Evolutionary conservation across 2,888 invertebrate species (phyloP), one percentile per base, ranked within the genome.

Genomic region (Ectemnius continuus): DNA sequence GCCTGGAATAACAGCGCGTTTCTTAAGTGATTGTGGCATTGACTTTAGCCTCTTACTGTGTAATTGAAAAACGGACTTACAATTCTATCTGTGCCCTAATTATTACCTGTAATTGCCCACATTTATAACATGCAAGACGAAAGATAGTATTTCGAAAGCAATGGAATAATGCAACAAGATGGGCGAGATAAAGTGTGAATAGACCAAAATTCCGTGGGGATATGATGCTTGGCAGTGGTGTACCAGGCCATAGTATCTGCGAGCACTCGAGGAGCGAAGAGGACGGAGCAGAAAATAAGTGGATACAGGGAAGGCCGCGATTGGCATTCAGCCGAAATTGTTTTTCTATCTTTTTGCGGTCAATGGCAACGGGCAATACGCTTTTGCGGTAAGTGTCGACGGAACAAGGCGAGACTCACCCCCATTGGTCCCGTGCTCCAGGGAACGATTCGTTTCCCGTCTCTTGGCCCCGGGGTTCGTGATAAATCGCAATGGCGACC

Each of bases 391-490:
- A 77, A 83, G 78, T 73, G 79, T 79, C 78, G 73, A 70, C 76
- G 76, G 71, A 67, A 80, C 73, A 75, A 73, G 59, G 61, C 73
- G 78, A 73, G 73, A 76, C 60, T 82, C 8, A 36, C 8, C 36
- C 67, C 78, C 76, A 83, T 81, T 81, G 82, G 80, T 68, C 76
- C 66, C 73, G 77, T 76, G 76, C 78, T 82, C 84, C 67, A 72
- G 84, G 84, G 87, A 86, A 86, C 87, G 85, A 88, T 88, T 87
- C 88, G 86, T 88, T 87, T 87, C 76, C 75, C 72, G 75, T 65
- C 82, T 83, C 83, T 81, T 14, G 73, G 78, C 68, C 36, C 56
- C 71, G 48, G 16, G 67, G 70, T 36, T 67, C 73, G 86, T 85
- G 86, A 88, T 88, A 88, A 88, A 88, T 88, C 85, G 85, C 80